phyloP scores from a whole-genome alignment of 2,888 invertebrate genomes.

The Sussaba pulchella region DNA sequence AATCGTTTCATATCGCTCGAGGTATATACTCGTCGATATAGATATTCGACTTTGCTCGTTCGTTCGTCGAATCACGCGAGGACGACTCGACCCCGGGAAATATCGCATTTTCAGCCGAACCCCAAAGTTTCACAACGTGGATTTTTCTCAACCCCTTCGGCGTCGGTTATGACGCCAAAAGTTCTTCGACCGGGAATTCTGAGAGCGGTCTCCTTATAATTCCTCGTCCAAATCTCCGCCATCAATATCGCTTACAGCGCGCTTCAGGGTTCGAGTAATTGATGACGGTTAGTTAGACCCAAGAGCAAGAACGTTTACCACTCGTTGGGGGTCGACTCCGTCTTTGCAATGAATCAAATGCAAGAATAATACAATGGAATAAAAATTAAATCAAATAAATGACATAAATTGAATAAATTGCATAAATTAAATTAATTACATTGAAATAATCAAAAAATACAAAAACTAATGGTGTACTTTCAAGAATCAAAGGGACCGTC shows the following conservation, averaged over 20 bases:
- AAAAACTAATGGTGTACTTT: too few species aligned
- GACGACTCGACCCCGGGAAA: slow-evolving; percentile 69
- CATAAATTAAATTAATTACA: too few species aligned
- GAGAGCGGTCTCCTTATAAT: slow-evolving; percentile 76
- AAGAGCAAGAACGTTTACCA: not conserved
- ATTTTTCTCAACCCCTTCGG: slow-evolving; percentile 67
- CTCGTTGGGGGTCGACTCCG: not conserved
- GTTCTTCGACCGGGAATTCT: slow-evolving; percentile 18
- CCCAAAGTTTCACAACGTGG: slow-evolving; percentile 35
- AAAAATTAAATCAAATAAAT: too few species aligned
- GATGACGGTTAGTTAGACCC: slow-evolving; percentile 31
- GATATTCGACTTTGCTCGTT: slow-evolving; percentile 44
- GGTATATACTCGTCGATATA: slow-evolving; percentile 1
- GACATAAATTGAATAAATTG: too few species aligned
- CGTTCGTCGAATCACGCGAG: slow-evolving; percentile 56
- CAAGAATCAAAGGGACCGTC: too few species aligned
- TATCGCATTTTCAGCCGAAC: slow-evolving; percentile 71
- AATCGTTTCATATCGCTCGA: not conserved
- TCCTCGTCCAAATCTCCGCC: slow-evolving; percentile 80
- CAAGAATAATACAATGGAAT: not conserved
- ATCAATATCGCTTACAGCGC: slow-evolving; percentile 81
- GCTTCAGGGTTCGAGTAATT: slow-evolving; percentile 51
- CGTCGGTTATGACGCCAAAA: slow-evolving; percentile 36
- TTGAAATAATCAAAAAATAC: too few species aligned
- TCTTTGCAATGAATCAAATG: not conserved